Percentiles rank a stretch among this genome's conserved stretches.
phyloP scores from a whole-genome alignment of 1,140 invertebrate genomes.

The Zaprionus tsacasi region DNA sequence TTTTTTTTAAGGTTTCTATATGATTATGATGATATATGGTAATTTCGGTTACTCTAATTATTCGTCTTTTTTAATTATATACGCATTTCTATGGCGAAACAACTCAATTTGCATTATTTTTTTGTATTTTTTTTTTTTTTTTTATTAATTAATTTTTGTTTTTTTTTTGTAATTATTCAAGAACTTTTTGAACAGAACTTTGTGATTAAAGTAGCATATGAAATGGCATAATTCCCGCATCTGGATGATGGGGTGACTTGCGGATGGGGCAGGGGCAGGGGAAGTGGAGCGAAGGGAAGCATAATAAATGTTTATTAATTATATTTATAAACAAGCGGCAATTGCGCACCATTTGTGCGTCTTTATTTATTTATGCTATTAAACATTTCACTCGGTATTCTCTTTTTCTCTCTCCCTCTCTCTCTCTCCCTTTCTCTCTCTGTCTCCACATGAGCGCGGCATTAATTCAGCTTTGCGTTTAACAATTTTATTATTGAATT shows the following conservation, averaged over 20 bases:
- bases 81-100: neutral
- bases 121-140: conserved; percentile 5
- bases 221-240: neutral
- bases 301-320: conserved; percentile 72
- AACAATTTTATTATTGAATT: conserved; percentile 78
- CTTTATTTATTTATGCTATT: conserved; percentile 72
- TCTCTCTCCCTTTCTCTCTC: conserved; percentile 2
- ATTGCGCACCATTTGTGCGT: conserved; percentile 64
- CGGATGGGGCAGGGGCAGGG: neutral
- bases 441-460: conserved; percentile 3
- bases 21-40: neutral
- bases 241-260: neutral
- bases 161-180: conserved; percentile 1
- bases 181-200: conserved; percentile 4
- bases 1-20: neutral
- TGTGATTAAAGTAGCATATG: conserved; percentile 4
- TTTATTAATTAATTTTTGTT: neutral
- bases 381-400: conserved; percentile 53
- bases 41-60: neutral
- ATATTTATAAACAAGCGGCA: conserved; percentile 71
- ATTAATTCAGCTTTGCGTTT: conserved; percentile 64
- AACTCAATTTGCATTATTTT: conserved; percentile 4
- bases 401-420: neutral
- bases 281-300: conserved; percentile 8
- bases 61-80: conserved; percentile 1